A percentile compares a stretch with the other conserved stretches of the same genome.
These are phyloP conservation scores for Hypsopygia costalis DNA, from an alignment of 2,888 invertebrate species.

Conservation along the genomic window DNA sequence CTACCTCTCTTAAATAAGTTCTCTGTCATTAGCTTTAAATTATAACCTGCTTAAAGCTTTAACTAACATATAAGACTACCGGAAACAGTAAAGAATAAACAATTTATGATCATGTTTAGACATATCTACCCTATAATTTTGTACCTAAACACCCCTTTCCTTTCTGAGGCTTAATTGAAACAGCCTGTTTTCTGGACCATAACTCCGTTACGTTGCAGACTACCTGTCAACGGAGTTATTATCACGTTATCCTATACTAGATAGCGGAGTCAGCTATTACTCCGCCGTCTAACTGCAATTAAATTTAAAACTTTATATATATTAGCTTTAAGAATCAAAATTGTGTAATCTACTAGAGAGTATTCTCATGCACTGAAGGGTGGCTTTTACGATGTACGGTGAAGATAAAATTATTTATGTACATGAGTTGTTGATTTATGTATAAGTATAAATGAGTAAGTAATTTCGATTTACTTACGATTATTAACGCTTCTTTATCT, in stretches of 20 bases:
- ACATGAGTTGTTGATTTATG: slow-evolving; percentile 27
- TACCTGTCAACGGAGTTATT: slow-evolving; percentile 32
- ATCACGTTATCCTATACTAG: slow-evolving; percentile 16
- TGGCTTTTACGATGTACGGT: slow-evolving; percentile 24
- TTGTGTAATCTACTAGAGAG: neutral
- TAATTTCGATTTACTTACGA: slow-evolving; percentile 20
- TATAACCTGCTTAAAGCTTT: too few species aligned
- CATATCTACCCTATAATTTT: slow-evolving; percentile 43
- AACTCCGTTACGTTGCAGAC: slow-evolving; percentile 37
- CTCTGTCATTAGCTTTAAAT: too few species aligned
- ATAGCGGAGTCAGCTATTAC: slow-evolving; percentile 13
- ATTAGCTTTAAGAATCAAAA: too few species aligned
- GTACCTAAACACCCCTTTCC: slow-evolving; percentile 21
- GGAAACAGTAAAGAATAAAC: slow-evolving; percentile 43
- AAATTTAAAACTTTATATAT: too few species aligned
- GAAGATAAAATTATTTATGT: slow-evolving; percentile 33
- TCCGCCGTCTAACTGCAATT: neutral
- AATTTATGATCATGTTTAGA: slow-evolving; percentile 30
- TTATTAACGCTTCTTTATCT: slow-evolving; percentile 17
- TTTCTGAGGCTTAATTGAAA: slow-evolving; percentile 29
- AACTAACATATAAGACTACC: too few species aligned
- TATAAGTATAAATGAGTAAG: slow-evolving; percentile 24
- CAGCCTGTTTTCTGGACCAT: slow-evolving; percentile 41
- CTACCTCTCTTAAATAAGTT: too few species aligned
- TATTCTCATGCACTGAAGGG: slow-evolving; percentile 15